Evolutionary conservation across 2,888 invertebrate genomes (phyloP), one percentile per base, ranked within the genome.

Genomic region (Ramazzottius varieornatus): DNA sequence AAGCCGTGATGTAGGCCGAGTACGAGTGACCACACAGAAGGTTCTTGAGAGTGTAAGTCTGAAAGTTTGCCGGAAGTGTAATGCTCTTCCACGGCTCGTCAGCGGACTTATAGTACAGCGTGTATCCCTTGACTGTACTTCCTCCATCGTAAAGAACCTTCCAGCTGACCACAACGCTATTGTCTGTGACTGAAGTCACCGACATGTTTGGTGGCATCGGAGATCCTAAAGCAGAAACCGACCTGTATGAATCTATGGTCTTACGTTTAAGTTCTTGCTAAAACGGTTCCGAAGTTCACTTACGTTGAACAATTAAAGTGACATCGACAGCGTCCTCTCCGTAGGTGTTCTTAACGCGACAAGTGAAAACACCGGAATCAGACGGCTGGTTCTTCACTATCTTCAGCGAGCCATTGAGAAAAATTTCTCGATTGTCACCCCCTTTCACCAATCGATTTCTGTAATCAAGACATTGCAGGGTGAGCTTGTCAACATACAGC

Each of bases 291-390:
- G n/a, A n/a, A 32, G 32, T 20, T 13, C 4, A 8, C 67, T 67
- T 54, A 75, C 74, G 74, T 72, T 73, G 73, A 1, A 75, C 74
- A 46, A 71, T 69, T 1, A 75, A 68, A 8, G 71, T 68, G 46
- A 71, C 70, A 8, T 69, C 69, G 32, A 74, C 71, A 67, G 71
- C 70, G 63, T 73, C 74, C n/a, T 70, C 69, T 1, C 74, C 74
- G 54, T 72, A 69, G n/a, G 65, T 65, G 65, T 75, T 75, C 34
- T 70, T 69, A 0, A 72, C 73, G 2, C 68, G 67, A 65, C 75
- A 75, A 1, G 73, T 73, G 68, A 74, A 75, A 66, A 73, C 73
- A 24, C 71, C 73, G 0, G 74, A 72, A 66, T 76, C 75, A 2
- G 70, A 67, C 2, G 71, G 72, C 33, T 70, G 68, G 0, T 74